Percentiles rank a stretch among this genome's conserved stretches.
These are phyloP conservation scores for Micronycteris hirsuta DNA, from an alignment of 2,113 vertebrate genomes.

Conservation along the genomic window DNA sequence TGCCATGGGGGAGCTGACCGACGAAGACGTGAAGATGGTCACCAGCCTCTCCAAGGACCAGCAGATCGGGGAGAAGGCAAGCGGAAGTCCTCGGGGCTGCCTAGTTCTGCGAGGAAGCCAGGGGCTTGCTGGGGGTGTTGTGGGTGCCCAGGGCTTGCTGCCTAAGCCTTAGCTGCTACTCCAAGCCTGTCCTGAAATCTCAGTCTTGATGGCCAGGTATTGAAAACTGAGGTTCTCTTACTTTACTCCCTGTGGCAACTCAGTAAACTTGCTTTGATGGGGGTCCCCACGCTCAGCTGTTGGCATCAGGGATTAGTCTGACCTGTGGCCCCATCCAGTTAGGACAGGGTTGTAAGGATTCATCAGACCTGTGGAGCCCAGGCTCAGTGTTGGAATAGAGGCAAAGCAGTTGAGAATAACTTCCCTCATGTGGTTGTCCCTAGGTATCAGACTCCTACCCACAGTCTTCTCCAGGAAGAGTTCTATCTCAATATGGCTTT, in stretches of 20 bases:
- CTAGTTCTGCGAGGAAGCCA: neutral
- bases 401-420: neutral
- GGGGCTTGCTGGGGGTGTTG: neutral
- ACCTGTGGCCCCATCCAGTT: neutral
- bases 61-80: slow-evolving; percentile 92
- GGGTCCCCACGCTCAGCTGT: neutral
- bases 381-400: too few species aligned
- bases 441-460: fast-evolving
- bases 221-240: too few species aligned
- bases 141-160: neutral
- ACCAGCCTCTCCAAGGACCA: slow-evolving; percentile 93
- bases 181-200: neutral
- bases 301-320: fast-evolving
- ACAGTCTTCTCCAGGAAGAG: neutral
- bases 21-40: slow-evolving; percentile 95
- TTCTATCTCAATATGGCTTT: fast-evolving
- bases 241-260: neutral
- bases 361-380: fast-evolving
- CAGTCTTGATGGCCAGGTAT: too few species aligned
- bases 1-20: slow-evolving; percentile 92
- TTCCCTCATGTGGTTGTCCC: fast-evolving
- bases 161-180: neutral
- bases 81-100: slow-evolving; percentile 28
- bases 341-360: neutral
- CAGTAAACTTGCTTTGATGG: fast-evolving